These are phyloP conservation scores for Dione vanillae DNA, from an alignment of 2,888 invertebrate species.

Conservation along the genomic window DNA sequence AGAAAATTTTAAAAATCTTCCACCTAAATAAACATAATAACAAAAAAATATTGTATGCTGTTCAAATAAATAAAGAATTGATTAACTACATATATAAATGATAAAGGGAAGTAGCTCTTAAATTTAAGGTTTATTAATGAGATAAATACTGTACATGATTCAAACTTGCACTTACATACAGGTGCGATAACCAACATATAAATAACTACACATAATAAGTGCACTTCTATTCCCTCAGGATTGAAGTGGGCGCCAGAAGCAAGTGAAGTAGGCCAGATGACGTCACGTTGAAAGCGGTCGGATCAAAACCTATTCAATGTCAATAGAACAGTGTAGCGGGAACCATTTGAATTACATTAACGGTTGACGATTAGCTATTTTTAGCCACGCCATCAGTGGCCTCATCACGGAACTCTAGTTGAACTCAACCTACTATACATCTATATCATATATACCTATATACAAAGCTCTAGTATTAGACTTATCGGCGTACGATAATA, in stretches of 20 bases:
- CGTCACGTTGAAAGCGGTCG: conserved; percentile 28
- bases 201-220: not conserved
- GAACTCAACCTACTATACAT: not conserved
- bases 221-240: conserved; percentile 6
- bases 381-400: conserved; percentile 31
- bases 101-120: too few relatives aligned
- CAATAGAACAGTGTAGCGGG: conserved; percentile 37
- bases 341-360: conserved; percentile 40
- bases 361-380: conserved; percentile 40
- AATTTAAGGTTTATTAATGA: too few relatives aligned
- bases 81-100: too few relatives aligned
- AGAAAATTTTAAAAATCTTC: too few relatives aligned
- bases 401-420: conserved; percentile 28
- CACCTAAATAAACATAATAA: too few relatives aligned
- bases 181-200: not conserved
- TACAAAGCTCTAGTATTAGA: not conserved
- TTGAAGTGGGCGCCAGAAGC: conserved; percentile 20
- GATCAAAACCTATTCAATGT: conserved; percentile 40
- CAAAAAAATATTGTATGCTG: too few relatives aligned
- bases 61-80: too few relatives aligned
- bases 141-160: not conserved
- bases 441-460: not conserved
- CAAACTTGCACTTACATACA: not conserved
- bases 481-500: not conserved
- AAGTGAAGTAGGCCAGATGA: conserved; percentile 29